phyloP scores from a whole-genome alignment of 2,113 vertebrate genomes.

The Copsychus sechellarum region DNA sequence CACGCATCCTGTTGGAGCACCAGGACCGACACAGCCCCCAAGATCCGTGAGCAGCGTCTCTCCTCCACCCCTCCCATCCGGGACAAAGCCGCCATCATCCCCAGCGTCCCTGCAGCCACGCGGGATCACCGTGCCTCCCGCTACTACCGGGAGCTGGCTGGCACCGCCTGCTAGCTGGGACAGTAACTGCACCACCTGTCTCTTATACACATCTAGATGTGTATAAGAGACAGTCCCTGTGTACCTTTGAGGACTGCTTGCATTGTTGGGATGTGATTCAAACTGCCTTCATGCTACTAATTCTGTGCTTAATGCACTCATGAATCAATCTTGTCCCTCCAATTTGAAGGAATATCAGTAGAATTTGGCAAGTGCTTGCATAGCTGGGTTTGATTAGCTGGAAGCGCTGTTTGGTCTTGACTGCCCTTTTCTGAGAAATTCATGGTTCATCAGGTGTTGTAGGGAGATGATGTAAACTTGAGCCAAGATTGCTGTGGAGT shows the following conservation, averaged over 20 bases:
- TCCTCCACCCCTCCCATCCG: no score
- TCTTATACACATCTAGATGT: no score
- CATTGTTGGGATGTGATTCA: background rate
- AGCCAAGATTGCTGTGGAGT: background rate
- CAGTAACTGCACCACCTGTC: no score
- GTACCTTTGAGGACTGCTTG: background rate
- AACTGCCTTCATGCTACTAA: background rate
- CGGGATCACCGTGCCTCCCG: no score
- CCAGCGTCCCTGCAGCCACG: no score
- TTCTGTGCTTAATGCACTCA: background rate
- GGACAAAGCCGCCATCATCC: no score
- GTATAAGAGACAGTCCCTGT: no score
- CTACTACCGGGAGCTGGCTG: no score
- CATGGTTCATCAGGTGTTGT: background rate
- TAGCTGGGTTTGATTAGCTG: background rate
- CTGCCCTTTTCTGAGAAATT: background rate
- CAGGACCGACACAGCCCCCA: no score
- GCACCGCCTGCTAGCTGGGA: no score
- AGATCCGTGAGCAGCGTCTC: no score
- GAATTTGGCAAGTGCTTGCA: background rate
- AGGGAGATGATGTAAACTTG: background rate
- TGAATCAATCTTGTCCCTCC: background rate
- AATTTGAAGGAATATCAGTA: background rate
- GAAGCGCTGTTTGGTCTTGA: background rate
- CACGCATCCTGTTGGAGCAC: no score